phyloP scores from a whole-genome alignment of 2,113 vertebrate species.

The Nibea albiflora region DNA sequence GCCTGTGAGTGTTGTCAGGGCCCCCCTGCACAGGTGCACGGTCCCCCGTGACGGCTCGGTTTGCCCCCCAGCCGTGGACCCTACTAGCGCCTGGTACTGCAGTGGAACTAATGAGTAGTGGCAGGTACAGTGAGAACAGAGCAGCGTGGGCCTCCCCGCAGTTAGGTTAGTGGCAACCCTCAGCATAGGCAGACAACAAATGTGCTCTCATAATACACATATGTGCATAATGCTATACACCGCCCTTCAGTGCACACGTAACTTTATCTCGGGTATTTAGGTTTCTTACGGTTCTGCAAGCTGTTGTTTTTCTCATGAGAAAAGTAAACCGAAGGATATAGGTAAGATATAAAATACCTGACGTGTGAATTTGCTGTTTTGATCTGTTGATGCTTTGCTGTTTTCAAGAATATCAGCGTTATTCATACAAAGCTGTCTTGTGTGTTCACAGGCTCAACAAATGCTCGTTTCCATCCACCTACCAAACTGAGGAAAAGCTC shows the following conservation, averaged over 20 bases:
- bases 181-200: slow-evolving; percentile 58
- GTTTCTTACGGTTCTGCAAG: slow-evolving; percentile 14
- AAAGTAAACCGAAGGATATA: not conserved
- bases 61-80: slow-evolving; percentile 75
- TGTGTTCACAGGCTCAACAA: slow-evolving; percentile 63
- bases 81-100: slow-evolving; percentile 79
- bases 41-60: slow-evolving; percentile 74
- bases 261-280: slow-evolving; percentile 8
- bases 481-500: slow-evolving; percentile 17
- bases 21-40: slow-evolving; percentile 89
- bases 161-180: slow-evolving; percentile 78
- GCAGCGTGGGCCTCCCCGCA: slow-evolving; percentile 61
- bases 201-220: slow-evolving; percentile 50
- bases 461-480: slow-evolving; percentile 15
- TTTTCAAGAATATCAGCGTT: not conserved
- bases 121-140: slow-evolving; percentile 85
- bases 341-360: not conserved
- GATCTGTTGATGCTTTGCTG: not conserved
- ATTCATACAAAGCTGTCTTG: slow-evolving; percentile 24
- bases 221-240: slow-evolving; percentile 49
- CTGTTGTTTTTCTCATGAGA: not conserved
- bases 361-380: not conserved
- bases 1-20: slow-evolving; percentile 52
- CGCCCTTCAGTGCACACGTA: slow-evolving; percentile 21
- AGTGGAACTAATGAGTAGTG: slow-evolving; percentile 90